These are phyloP conservation scores for Teleiodes luculella DNA, from an alignment of 2,888 invertebrate genomes.

Conservation along the genomic window DNA sequence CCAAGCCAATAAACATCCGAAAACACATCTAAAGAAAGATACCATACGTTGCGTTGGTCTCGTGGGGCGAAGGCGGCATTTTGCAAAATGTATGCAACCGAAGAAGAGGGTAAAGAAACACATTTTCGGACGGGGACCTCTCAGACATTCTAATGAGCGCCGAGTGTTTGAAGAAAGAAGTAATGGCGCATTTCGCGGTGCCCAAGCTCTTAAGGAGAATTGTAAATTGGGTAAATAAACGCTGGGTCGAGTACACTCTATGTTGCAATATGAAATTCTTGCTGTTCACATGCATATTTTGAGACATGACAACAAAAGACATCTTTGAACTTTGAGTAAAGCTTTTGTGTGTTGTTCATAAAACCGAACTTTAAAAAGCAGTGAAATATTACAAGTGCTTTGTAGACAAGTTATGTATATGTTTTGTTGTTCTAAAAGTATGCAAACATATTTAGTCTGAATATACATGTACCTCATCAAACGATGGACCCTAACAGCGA, in stretches of 20 bases:
- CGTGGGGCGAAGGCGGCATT: slow-evolving; percentile 26
- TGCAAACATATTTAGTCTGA: no score
- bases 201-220: slow-evolving; percentile 4
- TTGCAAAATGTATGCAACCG: slow-evolving; percentile 46
- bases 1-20: slow-evolving; percentile 1
- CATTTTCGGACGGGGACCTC: slow-evolving; percentile 51
- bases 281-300: no score
- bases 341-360: no score
- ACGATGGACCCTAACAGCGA: background rate
- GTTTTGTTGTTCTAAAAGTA: no score
- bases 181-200: slow-evolving; percentile 3
- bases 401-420: no score
- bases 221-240: slow-evolving; percentile 8
- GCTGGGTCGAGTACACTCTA: background rate
- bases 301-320: no score
- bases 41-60: slow-evolving; percentile 19
- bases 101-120: slow-evolving; percentile 51
- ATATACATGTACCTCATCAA: background rate
- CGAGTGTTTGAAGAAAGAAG: slow-evolving; percentile 33
- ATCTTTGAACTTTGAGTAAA: no score
- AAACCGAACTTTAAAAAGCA: no score
- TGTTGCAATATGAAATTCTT: no score
- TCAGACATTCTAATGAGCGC: slow-evolving; percentile 64
- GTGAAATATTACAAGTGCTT: no score
- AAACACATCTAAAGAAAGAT: slow-evolving; percentile 8